Evolutionary conservation across 37 sponge, comb jelly and placozoan species (phyloP).

Genomic region (Halisarca cf. caerulea): DNA sequence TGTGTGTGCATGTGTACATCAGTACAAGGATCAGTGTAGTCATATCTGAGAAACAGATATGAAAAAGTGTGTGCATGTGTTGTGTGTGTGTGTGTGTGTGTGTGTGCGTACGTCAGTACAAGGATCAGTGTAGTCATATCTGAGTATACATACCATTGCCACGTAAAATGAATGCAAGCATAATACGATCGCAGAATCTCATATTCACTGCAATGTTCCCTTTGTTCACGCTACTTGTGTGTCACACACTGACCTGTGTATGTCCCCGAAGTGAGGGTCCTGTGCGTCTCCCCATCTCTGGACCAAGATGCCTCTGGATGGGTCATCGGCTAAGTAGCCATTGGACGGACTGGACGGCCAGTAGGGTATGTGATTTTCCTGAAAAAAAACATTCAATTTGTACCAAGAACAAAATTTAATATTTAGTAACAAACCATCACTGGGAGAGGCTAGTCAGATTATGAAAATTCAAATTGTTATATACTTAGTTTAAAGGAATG

Average conservation of each 20-base stretch:
- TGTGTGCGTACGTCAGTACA: conserved; percentile 50
- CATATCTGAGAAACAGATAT: conserved; percentile 57
- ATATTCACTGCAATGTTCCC: too few relatives aligned
- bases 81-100: too few relatives aligned
- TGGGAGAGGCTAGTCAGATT: too few relatives aligned
- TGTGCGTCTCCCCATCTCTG: conserved; percentile 87
- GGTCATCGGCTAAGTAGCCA: conserved; percentile 68
- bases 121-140: conserved; percentile 83
- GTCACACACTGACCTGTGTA: conserved; percentile 82
- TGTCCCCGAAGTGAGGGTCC: conserved; percentile 77
- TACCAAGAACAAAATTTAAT: too few relatives aligned
- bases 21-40: conserved; percentile 80
- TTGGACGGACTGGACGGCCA: conserved; percentile 96
- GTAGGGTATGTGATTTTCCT: conserved; percentile 49
- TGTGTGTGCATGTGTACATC: conserved; percentile 81
- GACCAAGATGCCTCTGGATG: conserved; percentile 45
- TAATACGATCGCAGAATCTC: too few relatives aligned
- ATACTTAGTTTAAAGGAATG: too few relatives aligned
- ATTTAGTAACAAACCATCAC: too few relatives aligned
- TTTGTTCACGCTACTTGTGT: too few relatives aligned
- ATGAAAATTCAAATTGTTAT: too few relatives aligned
- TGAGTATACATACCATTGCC: too few relatives aligned
- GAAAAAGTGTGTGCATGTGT: too few relatives aligned
- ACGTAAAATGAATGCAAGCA: too few relatives aligned
- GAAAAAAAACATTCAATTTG: not conserved